Evolutionary conservation across 2,888 invertebrate species (phyloP).

Genomic region (Micropterix aruncella): DNA sequence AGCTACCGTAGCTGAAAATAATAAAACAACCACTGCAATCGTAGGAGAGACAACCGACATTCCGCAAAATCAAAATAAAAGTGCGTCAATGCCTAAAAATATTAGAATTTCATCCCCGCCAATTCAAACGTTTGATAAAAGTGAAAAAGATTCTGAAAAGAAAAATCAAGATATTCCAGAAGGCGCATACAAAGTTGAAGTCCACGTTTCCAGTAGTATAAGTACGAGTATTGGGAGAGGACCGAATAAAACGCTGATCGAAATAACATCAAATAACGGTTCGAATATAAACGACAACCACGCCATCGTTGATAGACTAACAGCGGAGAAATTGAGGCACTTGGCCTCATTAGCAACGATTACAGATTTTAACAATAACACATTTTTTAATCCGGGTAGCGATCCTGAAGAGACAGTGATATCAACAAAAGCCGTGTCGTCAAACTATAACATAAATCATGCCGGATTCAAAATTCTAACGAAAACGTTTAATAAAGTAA

Average conservation of each 20-base stretch:
- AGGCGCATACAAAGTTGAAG: slow-evolving; percentile 33
- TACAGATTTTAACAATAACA: slow-evolving; percentile 34
- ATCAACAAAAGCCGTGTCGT: slow-evolving; percentile 45
- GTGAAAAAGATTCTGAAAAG: too few relatives aligned
- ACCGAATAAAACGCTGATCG: slow-evolving; percentile 32
- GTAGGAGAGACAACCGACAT: too few relatives aligned
- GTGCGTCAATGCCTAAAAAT: too few relatives aligned
- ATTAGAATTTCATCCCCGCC: too few relatives aligned
- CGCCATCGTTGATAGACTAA: slow-evolving; percentile 20
- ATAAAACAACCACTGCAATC: too few relatives aligned
- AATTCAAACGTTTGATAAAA: too few relatives aligned
- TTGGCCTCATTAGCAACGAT: slow-evolving; percentile 42
- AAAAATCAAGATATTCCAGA: slow-evolving; percentile 21
- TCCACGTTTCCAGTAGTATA: slow-evolving; percentile 35
- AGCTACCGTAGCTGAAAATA: neutral
- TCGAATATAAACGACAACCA: slow-evolving; percentile 32
- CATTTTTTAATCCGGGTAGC: slow-evolving; percentile 23
- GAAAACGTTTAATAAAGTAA: slow-evolving; percentile 46
- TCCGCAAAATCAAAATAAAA: too few relatives aligned
- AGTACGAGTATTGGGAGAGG: slow-evolving; percentile 25
- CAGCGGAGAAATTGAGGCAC: slow-evolving; percentile 35
- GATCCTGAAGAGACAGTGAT: slow-evolving; percentile 31
- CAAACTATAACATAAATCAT: slow-evolving; percentile 44
- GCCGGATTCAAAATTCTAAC: slow-evolving; percentile 52
- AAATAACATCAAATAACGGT: slow-evolving; percentile 28